phyloP scores from a whole-genome alignment of 2,797 vertebrate genomes.

The Schizopygopsis malacanthus region DNA sequence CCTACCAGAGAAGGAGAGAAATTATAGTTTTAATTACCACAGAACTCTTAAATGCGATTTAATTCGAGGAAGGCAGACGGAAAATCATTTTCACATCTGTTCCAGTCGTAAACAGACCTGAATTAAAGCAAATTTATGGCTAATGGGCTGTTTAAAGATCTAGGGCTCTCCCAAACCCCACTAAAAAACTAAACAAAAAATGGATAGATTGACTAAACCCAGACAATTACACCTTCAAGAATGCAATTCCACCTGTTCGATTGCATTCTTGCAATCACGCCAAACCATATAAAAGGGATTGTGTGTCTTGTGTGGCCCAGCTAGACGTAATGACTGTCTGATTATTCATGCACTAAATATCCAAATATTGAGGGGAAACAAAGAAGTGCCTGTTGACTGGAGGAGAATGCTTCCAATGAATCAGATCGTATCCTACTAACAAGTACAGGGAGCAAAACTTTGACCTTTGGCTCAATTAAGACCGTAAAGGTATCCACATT shows the following conservation, averaged over 20 bases:
- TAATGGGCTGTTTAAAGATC: constrained; percentile 71
- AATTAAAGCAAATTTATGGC: constrained; percentile 60
- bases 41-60: constrained; percentile 56
- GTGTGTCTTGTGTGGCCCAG: constrained; percentile 61
- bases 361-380: constrained; percentile 63
- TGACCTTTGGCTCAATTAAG: constrained; percentile 38
- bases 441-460: constrained; percentile 22
- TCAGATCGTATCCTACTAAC: constrained; percentile 55
- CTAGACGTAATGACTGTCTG: constrained; percentile 70
- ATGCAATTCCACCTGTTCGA: constrained; percentile 76
- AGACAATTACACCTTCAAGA: constrained; percentile 71
- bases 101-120: constrained; percentile 62
- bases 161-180: constrained; percentile 64
- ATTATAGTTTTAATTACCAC: constrained; percentile 49
- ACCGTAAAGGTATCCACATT: constrained; percentile 25
- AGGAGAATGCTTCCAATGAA: constrained; percentile 38
- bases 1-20: constrained; percentile 21
- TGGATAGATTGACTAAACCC: constrained; percentile 67
- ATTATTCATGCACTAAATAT: constrained; percentile 65
- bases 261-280: constrained; percentile 69
- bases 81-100: constrained; percentile 68
- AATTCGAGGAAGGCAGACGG: constrained; percentile 52
- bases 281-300: constrained; percentile 69
- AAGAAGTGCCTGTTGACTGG: constrained; percentile 47
- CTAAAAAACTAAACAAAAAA: constrained; percentile 55